A percentile compares a stretch with the other conserved stretches of the same genome.
Conservation (phyloP, 2,113 vertebrate genomes). For the Archilochus colubris region DNA sequence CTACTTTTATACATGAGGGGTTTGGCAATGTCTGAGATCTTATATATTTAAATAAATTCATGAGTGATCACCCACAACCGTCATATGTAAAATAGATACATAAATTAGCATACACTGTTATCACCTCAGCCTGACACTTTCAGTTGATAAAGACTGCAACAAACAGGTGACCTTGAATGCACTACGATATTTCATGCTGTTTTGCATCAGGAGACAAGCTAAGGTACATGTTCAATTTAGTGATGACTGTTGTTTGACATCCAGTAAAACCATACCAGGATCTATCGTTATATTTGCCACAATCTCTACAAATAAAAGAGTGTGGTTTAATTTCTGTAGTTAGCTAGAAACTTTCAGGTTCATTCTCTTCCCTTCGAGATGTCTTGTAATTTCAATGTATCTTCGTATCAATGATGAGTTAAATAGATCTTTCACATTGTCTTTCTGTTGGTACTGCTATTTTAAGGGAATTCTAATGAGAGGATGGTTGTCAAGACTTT, state of each 20-base stretch:
- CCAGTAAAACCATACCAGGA: not conserved
- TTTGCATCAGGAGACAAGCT: not conserved
- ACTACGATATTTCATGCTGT: not conserved
- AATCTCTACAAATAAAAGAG: not conserved
- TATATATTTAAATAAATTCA: not conserved
- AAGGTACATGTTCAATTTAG: not conserved
- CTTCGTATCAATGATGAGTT: not conserved
- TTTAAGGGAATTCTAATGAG: not conserved
- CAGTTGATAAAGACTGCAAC: not conserved
- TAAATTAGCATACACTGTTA: not conserved
- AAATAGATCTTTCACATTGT: not conserved
- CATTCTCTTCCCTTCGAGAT: not conserved
- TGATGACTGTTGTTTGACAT: not conserved
- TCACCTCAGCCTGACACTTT: not conserved
- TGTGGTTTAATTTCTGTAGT: not conserved
- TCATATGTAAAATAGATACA: not conserved
- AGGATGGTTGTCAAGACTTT: not conserved
- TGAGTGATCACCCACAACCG: rapidly evolving
- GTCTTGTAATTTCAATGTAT: not conserved
- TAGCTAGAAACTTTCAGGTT: not conserved
- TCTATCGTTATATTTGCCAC: not conserved
- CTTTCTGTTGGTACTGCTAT: not conserved
- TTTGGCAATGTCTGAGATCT: not conserved
- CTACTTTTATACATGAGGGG: not conserved
- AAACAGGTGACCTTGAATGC: not conserved